A percentile compares a stretch with the other conserved stretches of the same genome.
Evolutionary conservation across 2,113 vertebrate species (phyloP).

Genomic region (Grantiella picta): DNA sequence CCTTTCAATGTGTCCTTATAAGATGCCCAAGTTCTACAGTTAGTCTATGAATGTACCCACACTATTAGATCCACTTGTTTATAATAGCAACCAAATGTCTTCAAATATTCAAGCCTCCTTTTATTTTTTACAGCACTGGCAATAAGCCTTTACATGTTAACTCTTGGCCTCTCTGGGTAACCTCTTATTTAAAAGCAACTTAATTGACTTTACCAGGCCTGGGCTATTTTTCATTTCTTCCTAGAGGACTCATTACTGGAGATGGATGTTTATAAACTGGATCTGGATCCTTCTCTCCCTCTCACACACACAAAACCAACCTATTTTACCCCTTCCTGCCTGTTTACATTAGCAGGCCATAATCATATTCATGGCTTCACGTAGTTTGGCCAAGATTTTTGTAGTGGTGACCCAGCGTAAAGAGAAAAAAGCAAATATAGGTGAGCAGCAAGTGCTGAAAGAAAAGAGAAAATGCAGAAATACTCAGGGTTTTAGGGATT

Average conservation of each 20-base stretch:
- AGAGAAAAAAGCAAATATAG: background rate
- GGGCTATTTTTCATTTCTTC: slow-evolving; percentile 52
- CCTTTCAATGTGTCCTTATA: slow-evolving; percentile 54
- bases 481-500: background rate
- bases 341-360: slow-evolving; percentile 25
- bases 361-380: slow-evolving; percentile 2
- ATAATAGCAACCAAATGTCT: slow-evolving; percentile 74
- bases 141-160: slow-evolving; percentile 46
- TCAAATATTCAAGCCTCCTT: slow-evolving; percentile 53
- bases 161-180: slow-evolving; percentile 58
- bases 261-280: slow-evolving; percentile 38
- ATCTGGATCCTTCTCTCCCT: slow-evolving; percentile 40
- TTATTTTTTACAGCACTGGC: slow-evolving; percentile 50
- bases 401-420: background rate
- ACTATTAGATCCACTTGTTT: slow-evolving; percentile 61
- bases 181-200: slow-evolving; percentile 59
- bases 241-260: slow-evolving; percentile 46
- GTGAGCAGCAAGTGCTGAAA: background rate
- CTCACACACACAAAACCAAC: background rate
- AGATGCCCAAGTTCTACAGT: slow-evolving; percentile 50
- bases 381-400: background rate
- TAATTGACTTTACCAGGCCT: slow-evolving; percentile 62
- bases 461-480: background rate
- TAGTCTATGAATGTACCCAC: slow-evolving; percentile 59
- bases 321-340: slow-evolving; percentile 50